Evolutionary conservation across 2,888 invertebrate species (phyloP), one percentile per base, ranked within the genome.

Genomic region (Rhodophaea formosa): DNA sequence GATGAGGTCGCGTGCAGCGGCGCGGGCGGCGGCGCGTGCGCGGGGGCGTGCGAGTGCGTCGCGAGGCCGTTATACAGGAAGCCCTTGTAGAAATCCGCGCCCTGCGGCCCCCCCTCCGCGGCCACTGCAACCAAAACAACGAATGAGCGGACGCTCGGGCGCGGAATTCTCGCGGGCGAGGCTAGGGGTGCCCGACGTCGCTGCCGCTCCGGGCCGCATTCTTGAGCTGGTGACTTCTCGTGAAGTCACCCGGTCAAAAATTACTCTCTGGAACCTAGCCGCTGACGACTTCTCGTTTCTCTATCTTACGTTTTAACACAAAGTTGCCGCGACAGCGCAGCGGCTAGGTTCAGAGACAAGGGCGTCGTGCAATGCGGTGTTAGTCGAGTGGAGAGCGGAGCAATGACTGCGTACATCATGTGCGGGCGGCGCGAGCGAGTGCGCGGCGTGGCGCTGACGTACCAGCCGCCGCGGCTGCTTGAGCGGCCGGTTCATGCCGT

Each of bases 381-480:
- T 51, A 51, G 51, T 51, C 51, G 51, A 51, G 51, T 35, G 51
- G 51, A 51, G 67, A 64, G 68, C 60, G 53, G 59, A 70, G 72
- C 69, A 74, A 68, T 35, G 51, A 51, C 16, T 35, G 86, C 85
- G 85, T 85, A 84, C 84, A 80, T 83, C 82, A 79, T 75, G 74
- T 60, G 76, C 72, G 72, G 82, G 81, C 76, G 85, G 78, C 79
- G 81, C 74, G 69, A 69, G 76, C 77, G 85, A 81, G 80, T 73
- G 83, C 79, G 84, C 80, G 77, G 86, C 86, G 83, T 81, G 85
- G 73, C 91, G 89, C 86, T 85, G 82, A 93, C 97, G 96, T 93
- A 98, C 98, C 95, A 98, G 95, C 94, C 98, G 97, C 84, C 98
- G 98, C 70, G 99, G 98, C 92, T 99, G 98, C 88, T 98, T 98